These are phyloP conservation scores for Tylochromis polylepis DNA, from an alignment of 2,113 vertebrate species.

Conservation along the genomic window DNA sequence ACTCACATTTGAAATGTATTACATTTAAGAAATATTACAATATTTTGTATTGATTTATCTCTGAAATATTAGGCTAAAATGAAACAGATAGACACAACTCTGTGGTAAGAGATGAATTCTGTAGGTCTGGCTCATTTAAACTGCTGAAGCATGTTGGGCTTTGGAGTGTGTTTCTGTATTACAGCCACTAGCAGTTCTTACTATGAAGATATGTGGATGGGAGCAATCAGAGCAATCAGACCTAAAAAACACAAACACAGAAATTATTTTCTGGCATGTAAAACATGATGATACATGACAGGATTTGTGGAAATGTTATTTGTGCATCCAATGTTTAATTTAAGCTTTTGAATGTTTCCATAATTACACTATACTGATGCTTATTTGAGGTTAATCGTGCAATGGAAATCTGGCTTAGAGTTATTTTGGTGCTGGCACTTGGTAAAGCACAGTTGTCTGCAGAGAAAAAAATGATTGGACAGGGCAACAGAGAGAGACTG, in stretches of 20 bases:
- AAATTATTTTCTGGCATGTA: not conserved
- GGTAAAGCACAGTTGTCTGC: not conserved
- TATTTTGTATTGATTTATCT: not conserved
- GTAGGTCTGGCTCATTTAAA: not conserved
- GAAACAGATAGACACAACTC: not conserved
- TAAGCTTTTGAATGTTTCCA: not conserved
- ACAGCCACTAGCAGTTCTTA: not conserved
- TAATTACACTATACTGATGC: not conserved
- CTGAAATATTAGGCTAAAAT: not conserved
- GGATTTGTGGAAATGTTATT: not conserved
- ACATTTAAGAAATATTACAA: not conserved
- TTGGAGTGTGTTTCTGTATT: not conserved
- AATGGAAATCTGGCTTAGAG: not conserved
- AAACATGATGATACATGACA: not conserved
- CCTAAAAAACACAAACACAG: not conserved
- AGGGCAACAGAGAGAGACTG: not conserved
- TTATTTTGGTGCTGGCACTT: not conserved
- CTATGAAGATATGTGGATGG: not conserved
- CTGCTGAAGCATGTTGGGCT: not conserved
- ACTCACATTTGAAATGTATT: not conserved
- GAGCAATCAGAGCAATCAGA: not conserved
- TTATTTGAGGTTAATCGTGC: not conserved
- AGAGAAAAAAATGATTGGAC: not conserved
- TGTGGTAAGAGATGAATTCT: not conserved
- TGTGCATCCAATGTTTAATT: not conserved